Percentiles rank a stretch among this genome's conserved stretches.
Evolutionary conservation across 2,797 vertebrate species (phyloP).

Genomic region (Staurois parvus): DNA sequence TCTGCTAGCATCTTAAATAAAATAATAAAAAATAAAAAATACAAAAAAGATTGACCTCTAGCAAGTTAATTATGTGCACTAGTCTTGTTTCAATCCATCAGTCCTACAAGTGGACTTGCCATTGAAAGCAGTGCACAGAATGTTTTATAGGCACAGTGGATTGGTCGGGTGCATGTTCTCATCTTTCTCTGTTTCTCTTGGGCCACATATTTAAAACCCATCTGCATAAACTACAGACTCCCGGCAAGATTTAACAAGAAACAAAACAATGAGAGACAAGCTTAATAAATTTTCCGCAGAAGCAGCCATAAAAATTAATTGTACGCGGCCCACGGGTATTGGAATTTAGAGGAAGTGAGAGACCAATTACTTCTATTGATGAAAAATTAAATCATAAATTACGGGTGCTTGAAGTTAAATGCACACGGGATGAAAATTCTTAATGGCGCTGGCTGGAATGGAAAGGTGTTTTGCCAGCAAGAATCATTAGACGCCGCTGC

Average conservation of each 20-base stretch:
- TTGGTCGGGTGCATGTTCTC: background rate
- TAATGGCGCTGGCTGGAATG: background rate
- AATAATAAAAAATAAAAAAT: background rate
- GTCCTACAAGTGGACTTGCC: background rate
- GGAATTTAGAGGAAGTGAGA: background rate
- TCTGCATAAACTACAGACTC: conserved; percentile 37
- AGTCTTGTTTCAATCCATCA: conserved; percentile 3
- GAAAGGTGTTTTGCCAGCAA: conserved; percentile 21
- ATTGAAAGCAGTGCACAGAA: background rate
- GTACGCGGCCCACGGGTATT: conserved; percentile 25
- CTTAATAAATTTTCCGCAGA: conserved; percentile 43
- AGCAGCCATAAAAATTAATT: conserved; percentile 35
- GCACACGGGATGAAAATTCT: background rate
- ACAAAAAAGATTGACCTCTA: background rate
- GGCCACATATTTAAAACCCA: conserved; percentile 24
- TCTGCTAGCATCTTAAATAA: background rate
- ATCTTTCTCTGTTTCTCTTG: conserved; percentile 17
- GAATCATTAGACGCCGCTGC: conserved; percentile 25
- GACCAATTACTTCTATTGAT: conserved; percentile 51
- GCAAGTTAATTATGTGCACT: background rate
- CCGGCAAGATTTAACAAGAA: conserved; percentile 21
- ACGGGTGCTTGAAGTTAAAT: conserved; percentile 29
- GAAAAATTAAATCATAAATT: conserved; percentile 47
- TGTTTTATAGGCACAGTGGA: conserved; percentile 7
- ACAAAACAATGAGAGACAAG: conserved; percentile 49